Base-by-base conservation (phyloP, 2,888 invertebrate species). In the Heliconius charithonia region DNA sequence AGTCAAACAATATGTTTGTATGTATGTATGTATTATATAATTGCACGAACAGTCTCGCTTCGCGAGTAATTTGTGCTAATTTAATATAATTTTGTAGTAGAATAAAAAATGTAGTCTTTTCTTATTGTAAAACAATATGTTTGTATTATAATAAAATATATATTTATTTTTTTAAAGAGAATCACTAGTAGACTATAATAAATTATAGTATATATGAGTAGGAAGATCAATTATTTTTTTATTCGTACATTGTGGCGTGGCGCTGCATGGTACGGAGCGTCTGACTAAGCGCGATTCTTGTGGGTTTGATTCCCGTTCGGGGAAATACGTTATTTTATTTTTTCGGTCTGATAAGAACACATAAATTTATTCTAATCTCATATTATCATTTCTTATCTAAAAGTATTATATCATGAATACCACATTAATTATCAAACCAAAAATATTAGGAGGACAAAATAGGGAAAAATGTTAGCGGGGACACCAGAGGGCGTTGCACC, bases 401-500 rank as follows among this genome's bases (percentile, higher is more conserved):
- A 56, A 41, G 16, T 19, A n/a, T 51, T n/a, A 16, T 10, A 22
- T 1, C 59, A 59, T 59, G n/a, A 59, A 59, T 59, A 12, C 4
- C 1, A 56, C 19, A 75, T 83, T 81, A 87, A 86, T 89, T 88
- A 86, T 87, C 86, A 86, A 89, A 87, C 86, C 83, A 85, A 89
- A 88, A 88, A 86, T 87, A 87, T 91, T 89, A 89, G 88, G 87
- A 88, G 86, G 87, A 87, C 87, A 45, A 25, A 69, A 89, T 89
- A 92, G 27, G 13, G 27, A 92, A 94, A 93, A 94, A 93, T 92
- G 90, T 90, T 88, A 88, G 90, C 85, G 82, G 92, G 90, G 89
- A 89, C 91, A 86, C 86, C 37, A 65, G 88, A 87, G 94, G 94
- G 89, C 93, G 91, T 92, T 95, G 94, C 94, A 95, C 94, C 94